Evolutionary conservation across 2,113 vertebrate species (phyloP), one percentile per base, ranked within the genome.

Genomic region (Eulemur macaco): DNA sequence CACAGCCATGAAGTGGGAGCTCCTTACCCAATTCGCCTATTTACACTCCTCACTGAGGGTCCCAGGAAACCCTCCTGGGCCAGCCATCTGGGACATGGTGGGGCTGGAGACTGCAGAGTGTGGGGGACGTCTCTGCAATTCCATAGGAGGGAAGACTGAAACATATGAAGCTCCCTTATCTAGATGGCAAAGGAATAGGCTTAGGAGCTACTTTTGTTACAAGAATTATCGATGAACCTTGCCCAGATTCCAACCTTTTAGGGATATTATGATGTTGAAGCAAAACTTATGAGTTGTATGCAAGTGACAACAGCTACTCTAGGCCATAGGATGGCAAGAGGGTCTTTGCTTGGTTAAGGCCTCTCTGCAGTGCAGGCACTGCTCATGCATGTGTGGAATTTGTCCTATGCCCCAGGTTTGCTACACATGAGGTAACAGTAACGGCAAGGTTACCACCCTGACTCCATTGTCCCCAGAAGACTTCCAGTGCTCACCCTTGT

Each of bases 401-500:
- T 50, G 20, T 68, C 95, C 56, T 81, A 52, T 71, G 73, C 23
- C 39, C 29, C 5, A 71, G 39, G 18, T 54, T 71, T 91, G 60
- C 21, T 45, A 54, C 31, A 92, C 20, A 71, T 15, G 58, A 54
- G 47, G 12, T 85, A 85, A 95, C 11, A 66, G 45, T 34, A 60
- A 71, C 25, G 37, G 25, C 56, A 71, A 88, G 27, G 23, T 56
- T 52, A 83, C 25, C 63, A 87, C 5, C 60, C 37, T 29, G 5
- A 86, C n/a, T 34, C 7, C 4, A 31, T 31, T 3, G 13, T 58
- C 29, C 52, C 71, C 56, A 60, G 50, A 74, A 80, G 37, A 60
- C 14, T 54, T 76, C n/a, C 42, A 96, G 37, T 6, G 39, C 98
- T 99, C 98, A 99, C 99, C 99, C 99, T 89, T 99, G 99, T 58